phyloP scores from a whole-genome alignment of 2,797 vertebrate genomes.

The Aphelocoma californica region DNA sequence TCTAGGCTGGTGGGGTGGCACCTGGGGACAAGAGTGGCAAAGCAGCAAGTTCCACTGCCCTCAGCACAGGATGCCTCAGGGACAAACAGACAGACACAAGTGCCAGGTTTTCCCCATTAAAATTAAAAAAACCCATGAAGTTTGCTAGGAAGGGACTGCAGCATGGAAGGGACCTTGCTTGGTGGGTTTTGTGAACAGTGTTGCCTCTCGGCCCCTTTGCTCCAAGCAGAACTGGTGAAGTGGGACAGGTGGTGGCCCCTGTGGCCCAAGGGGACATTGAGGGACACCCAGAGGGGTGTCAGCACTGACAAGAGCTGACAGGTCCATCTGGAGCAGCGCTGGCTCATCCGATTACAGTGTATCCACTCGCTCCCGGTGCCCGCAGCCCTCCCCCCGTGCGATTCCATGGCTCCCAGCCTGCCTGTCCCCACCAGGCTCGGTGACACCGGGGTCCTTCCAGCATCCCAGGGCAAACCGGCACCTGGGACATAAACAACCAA shows the following conservation, averaged over 20 bases:
- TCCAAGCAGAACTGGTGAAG: neutral
- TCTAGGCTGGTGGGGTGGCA: neutral
- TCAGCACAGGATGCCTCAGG: neutral
- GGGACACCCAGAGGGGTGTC: neutral
- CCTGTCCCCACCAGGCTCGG: neutral
- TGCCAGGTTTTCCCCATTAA: neutral
- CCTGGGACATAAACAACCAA: neutral
- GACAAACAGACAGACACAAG: neutral
- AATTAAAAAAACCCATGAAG: neutral
- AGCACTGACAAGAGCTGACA: constrained; percentile 28
- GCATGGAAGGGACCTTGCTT: neutral
- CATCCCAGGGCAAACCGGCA: neutral
- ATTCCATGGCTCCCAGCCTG: neutral
- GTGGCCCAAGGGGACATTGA: neutral
- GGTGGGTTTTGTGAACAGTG: neutral
- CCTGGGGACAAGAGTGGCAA: neutral
- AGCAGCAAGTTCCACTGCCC: neutral
- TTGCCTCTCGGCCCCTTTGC: neutral
- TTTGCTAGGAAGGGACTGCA: neutral
- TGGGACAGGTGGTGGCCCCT: neutral
- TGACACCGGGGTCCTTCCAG: neutral
- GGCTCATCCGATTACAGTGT: neutral
- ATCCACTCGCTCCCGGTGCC: accelerated
- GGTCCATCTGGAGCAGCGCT: neutral
- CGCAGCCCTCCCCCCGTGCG: accelerated